Percentiles rank a stretch among this genome's conserved stretches.
phyloP scores from a whole-genome alignment of 2,888 invertebrate species.

The Bimastos eiseni region DNA sequence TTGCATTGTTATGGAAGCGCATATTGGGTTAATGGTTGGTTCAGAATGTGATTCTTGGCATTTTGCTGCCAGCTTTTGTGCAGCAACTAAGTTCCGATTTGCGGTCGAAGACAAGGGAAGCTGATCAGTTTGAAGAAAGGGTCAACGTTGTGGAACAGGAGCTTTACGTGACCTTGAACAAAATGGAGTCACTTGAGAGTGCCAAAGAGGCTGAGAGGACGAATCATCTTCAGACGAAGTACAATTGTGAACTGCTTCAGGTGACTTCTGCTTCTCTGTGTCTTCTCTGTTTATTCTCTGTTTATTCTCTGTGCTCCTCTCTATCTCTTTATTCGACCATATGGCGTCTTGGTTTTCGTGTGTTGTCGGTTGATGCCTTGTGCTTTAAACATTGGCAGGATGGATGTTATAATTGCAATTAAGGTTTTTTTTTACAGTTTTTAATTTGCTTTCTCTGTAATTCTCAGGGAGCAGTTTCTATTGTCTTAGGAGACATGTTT shows the following conservation, averaged over 20 bases:
- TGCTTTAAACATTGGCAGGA: too few relatives aligned
- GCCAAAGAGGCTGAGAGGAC: slow-evolving; percentile 55
- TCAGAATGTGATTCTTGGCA: background rate
- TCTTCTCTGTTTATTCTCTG: too few relatives aligned
- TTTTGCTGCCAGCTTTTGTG: background rate
- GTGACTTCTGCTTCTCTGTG: slow-evolving; percentile 41
- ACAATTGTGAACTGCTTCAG: slow-evolving; percentile 60
- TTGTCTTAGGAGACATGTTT: too few relatives aligned
- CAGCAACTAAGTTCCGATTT: background rate
- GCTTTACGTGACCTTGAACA: slow-evolving; percentile 5
- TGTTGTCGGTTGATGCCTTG: too few relatives aligned
- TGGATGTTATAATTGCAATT: too few relatives aligned
- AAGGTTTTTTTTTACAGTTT: too few relatives aligned
- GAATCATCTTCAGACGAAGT: slow-evolving; percentile 60
- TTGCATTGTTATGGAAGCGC: too few relatives aligned
- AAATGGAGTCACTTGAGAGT: slow-evolving; percentile 1
- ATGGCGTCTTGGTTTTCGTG: too few relatives aligned
- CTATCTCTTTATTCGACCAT: too few relatives aligned
- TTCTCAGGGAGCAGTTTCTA: too few relatives aligned
- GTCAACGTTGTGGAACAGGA: slow-evolving; percentile 9
- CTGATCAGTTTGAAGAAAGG: background rate
- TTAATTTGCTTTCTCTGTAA: too few relatives aligned
- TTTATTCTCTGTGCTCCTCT: too few relatives aligned
- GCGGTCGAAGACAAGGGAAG: background rate
- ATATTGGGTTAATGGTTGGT: background rate